A percentile compares a stretch with the other conserved stretches of the same genome.
Conservation (phyloP, 2,797 vertebrate genomes). For the Aulostomus chinensis region DNA sequence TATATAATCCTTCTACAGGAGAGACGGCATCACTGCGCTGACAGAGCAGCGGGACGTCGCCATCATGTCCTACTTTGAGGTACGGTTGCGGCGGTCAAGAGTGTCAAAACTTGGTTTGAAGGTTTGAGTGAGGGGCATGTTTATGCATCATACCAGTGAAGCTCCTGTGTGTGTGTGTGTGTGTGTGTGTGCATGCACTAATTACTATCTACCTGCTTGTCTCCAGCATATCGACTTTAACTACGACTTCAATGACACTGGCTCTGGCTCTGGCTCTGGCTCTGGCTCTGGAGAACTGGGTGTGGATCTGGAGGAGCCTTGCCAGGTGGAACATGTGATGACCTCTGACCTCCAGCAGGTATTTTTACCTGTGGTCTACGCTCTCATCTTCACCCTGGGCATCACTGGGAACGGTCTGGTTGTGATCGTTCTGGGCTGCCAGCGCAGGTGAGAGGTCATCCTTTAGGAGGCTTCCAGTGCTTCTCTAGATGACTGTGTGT, state of each 20-base stretch:
- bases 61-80: constrained; percentile 81
- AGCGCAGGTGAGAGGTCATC: constrained; percentile 79
- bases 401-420: constrained; percentile 95
- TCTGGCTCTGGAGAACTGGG: constrained; percentile 82
- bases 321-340: constrained; percentile 78
- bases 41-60: constrained; percentile 15
- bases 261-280: constrained; percentile 79
- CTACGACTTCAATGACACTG: constrained; percentile 77
- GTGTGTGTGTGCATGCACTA: too few relatives aligned
- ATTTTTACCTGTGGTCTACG: constrained; percentile 91
- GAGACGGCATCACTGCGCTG: constrained; percentile 24
- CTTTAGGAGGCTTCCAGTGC: background rate
- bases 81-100: constrained; percentile 21
- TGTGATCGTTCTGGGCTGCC: constrained; percentile 95
- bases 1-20: constrained; percentile 41
- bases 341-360: constrained; percentile 86
- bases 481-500: too few relatives aligned
- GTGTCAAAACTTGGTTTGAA: background rate
- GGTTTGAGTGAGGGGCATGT: too few relatives aligned
- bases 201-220: background rate
- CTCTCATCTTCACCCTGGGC: constrained; percentile 92
- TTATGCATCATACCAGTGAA: too few relatives aligned
- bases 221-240: constrained; percentile 70
- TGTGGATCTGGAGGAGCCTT: constrained; percentile 80
- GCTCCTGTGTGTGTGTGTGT: background rate